These are phyloP conservation scores for Tretioscincus oriximinensis DNA, from an alignment of 2,113 vertebrate genomes.

Conservation along the genomic window DNA sequence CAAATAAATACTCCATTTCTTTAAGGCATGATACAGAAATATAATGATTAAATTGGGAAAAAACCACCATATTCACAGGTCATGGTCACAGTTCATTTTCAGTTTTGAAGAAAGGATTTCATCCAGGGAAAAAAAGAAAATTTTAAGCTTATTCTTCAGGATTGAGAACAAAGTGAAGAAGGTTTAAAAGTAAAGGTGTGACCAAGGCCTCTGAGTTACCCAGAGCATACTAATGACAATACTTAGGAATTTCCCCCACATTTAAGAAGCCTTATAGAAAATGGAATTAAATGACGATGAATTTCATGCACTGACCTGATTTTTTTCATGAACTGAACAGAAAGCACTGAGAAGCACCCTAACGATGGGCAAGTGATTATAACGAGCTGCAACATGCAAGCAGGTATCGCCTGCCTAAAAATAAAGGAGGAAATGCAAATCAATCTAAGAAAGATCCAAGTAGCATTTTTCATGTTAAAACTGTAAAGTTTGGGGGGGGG, in stretches of 20 bases:
- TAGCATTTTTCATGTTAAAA: constrained; percentile 19
- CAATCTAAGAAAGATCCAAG: constrained; percentile 63
- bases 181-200: too few species aligned
- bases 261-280: background rate
- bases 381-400: constrained; percentile 91
- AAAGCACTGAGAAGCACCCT: constrained; percentile 91
- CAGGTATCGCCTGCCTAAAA: constrained; percentile 91
- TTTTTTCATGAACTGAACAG: constrained; percentile 93
- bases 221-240: background rate
- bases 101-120: too few species aligned
- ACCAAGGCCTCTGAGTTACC: background rate
- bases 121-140: too few species aligned
- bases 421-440: constrained; percentile 34
- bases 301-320: constrained; percentile 86
- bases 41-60: constrained; percentile 12
- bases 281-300: constrained; percentile 35
- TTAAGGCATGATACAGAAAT: constrained; percentile 18
- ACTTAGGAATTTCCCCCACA: background rate
- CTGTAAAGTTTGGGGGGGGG: background rate
- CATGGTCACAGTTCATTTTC: too few species aligned
- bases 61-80: too few species aligned
- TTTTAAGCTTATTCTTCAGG: too few species aligned
- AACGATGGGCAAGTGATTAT: constrained; percentile 91
- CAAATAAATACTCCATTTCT: constrained; percentile 27
- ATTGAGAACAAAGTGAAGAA: too few species aligned